Conservation (phyloP, 2,113 vertebrate genomes). For the Notarius quadriscutis region DNA sequence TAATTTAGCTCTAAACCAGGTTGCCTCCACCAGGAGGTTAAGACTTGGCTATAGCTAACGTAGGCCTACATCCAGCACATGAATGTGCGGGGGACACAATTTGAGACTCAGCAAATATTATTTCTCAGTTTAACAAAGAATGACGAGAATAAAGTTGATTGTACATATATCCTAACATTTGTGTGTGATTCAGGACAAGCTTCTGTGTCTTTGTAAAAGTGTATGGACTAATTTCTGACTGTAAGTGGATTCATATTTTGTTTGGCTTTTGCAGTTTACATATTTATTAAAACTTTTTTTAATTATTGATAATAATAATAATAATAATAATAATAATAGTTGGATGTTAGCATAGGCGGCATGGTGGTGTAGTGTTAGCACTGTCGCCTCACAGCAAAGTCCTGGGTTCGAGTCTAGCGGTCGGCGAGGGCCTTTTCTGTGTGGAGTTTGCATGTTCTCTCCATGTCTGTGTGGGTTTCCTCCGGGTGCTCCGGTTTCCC, state of each 20-base stretch:
- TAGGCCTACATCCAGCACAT: neutral
- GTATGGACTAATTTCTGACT: neutral
- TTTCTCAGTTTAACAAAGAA: neutral
- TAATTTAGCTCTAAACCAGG: neutral
- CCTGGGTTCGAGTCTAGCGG: too few species aligned
- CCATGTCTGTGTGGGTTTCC: too few species aligned
- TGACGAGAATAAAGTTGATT: neutral
- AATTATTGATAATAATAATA: too few species aligned
- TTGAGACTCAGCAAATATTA: neutral
- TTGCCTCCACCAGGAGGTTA: neutral
- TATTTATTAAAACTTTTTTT: neutral
- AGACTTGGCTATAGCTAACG: neutral
- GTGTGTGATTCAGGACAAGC: neutral
- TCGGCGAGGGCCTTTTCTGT: too few species aligned
- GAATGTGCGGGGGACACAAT: neutral
- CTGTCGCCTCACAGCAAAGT: too few species aligned
- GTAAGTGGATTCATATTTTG: neutral
- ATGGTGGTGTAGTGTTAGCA: too few species aligned
- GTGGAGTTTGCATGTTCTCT: too few species aligned
- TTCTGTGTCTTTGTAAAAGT: neutral
- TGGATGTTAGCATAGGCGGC: too few species aligned
- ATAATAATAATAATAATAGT: too few species aligned
- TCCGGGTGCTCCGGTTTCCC: too few species aligned
- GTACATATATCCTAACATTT: neutral
- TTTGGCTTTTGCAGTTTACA: neutral